Evolutionary conservation across 1,140 invertebrate species (phyloP), one percentile per base, ranked within the genome.

Genomic region (Psix sp.): DNA sequence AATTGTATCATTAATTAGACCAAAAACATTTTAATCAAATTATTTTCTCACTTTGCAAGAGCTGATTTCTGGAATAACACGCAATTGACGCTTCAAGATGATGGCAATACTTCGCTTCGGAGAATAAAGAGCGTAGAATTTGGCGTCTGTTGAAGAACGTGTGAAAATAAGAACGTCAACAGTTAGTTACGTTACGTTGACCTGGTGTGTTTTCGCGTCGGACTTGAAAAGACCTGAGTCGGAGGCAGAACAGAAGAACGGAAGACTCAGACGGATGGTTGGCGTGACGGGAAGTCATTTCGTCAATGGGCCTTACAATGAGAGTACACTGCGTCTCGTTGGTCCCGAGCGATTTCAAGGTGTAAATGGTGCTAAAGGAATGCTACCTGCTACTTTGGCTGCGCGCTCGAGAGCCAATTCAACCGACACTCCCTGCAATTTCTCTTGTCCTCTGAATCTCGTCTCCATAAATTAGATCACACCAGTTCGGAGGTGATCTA

Each of bases 261-360:
- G 72, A 75, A 75, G 71, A 65, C 57, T 72, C 52, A 15, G 66
- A 48, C 48, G 42, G 31, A 59, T 68, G 68, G 72, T 80, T 77
- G 77, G 79, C 80, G 78, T 81, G 80, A 79, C 75, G 76, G 78
- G 75, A 81, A 79, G 80, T 81, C 78, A 73, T 74, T 75, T 75
- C 71, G 63, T 79, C 78, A 75, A 79, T 78, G 63, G 75, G 60
- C 45, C 33, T 51, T 35, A 78, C 71, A 78, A 75, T 67, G 33
- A 42, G 35, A 43, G 54, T 70, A 51, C 73, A 57, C 20, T 18
- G 15, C 48, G 52, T 43, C 62, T 54, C 63, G 48, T 62, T 51
- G 49, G 63, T 70, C 70, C 54, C 56, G 42, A 17, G 15, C 68
- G 56, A 70, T 70, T 76, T 77, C 65, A 56, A 74, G 66, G 76